Base-by-base conservation (phyloP, 2,888 invertebrate species). In the Epiblema foenella region DNA sequence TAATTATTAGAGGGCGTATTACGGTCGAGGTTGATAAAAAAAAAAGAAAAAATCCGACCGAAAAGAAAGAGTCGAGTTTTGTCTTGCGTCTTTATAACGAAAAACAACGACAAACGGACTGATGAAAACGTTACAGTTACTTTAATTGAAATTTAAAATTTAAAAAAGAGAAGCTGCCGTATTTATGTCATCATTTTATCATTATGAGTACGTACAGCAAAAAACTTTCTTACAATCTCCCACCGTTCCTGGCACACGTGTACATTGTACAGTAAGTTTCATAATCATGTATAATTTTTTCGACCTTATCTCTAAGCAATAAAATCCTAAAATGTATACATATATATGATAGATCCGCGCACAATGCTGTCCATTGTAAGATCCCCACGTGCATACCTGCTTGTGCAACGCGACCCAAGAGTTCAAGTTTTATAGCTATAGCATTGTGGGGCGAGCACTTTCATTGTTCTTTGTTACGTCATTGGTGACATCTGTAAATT, bases 311-410 rank as follows among this genome's bases (percentile, higher is more conserved):
- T 17, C 10, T 0, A 29, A 29, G 46, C 7, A 49, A 49, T 46
- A 49, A 46, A 12, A 29, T 11, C n/a, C n/a, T n/a, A n/a, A n/a
- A 7, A 12, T 33, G 9, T 5, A 5, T 0, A 33, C 8, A 24
- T 5, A 33, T 33, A 33, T 8, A 33, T 33, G 33, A 5, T 33
- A 0, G 33, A 8, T 58, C 51, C 67, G 24, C 37, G 67, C 37
- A 68, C 68, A 68, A 54, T 68, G 24, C 37, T n/a, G n/a, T n/a
- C 62, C 54, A 69, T 69, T 69, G 63, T 69, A 57, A 60, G 68
- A 52, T 54, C 18, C 67, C 79, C 81, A 81, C 81, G 80, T 81
- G 81, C 74, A 75, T 82, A 81, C 81, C 82, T 81, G 81, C 73
- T 79, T 79, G 76, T 77, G 79, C 77, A 78, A 76, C 67, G 67